Evolutionary conservation across 2,113 vertebrate genomes (phyloP).

Genomic region (Zosterops borbonicus): DNA sequence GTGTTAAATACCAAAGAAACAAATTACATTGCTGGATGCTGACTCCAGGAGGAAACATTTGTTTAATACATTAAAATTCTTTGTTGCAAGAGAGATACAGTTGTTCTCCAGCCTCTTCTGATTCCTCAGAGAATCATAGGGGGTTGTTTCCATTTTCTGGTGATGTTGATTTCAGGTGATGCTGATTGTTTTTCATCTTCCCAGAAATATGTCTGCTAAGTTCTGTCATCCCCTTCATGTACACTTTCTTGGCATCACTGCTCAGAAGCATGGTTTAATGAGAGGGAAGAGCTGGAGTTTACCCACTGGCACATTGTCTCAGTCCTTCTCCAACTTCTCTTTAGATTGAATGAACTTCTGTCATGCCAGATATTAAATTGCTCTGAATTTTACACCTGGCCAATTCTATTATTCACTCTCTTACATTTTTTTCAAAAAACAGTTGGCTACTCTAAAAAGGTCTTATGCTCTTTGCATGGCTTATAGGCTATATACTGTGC

Average conservation of each 20-base stretch:
- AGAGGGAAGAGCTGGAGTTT: neutral
- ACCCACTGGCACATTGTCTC: neutral
- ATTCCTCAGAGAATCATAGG: neutral
- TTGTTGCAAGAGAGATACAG: neutral
- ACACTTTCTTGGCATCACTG: neutral
- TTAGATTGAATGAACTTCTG: slow-evolving; percentile 4
- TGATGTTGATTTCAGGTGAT: neutral
- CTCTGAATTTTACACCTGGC: neutral
- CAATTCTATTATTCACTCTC: neutral
- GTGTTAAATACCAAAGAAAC: neutral
- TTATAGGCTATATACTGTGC: neutral
- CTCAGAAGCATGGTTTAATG: neutral
- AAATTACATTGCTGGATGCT: neutral
- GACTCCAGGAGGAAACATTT: neutral
- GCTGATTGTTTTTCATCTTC: neutral
- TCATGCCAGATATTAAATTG: neutral
- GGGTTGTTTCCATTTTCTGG: neutral
- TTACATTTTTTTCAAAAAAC: neutral
- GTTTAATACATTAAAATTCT: neutral
- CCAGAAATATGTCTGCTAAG: neutral
- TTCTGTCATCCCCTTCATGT: neutral
- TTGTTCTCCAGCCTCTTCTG: neutral
- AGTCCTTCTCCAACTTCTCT: neutral
- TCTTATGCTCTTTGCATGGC: neutral
- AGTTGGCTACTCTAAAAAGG: neutral